These are phyloP conservation scores for Leptoclinus maculatus DNA, from an alignment of 2,797 vertebrate species.

Conservation along the genomic window DNA sequence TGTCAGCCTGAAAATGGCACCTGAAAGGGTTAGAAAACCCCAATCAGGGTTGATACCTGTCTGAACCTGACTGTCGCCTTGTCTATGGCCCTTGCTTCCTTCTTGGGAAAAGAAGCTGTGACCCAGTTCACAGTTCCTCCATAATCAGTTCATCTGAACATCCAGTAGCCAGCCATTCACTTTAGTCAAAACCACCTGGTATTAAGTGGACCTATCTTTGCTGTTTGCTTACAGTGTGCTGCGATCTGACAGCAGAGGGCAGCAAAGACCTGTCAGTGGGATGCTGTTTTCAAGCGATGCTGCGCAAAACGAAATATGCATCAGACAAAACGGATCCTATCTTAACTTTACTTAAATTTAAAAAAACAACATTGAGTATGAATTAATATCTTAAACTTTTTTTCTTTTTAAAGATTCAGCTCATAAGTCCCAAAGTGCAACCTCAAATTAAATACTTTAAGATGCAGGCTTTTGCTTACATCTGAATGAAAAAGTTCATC, in stretches of 20 bases:
- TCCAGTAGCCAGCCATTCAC: neutral
- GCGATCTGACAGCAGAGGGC: slow-evolving; percentile 73
- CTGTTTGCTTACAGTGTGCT: slow-evolving; percentile 12
- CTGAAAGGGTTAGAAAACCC: neutral
- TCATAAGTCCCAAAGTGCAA: neutral
- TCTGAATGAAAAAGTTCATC: neutral
- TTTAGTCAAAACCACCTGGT: neutral
- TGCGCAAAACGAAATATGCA: slow-evolving; percentile 3
- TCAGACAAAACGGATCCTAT: slow-evolving; percentile 1
- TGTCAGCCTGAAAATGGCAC: neutral
- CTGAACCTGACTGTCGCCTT: neutral
- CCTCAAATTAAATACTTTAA: neutral
- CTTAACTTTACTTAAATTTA: neutral
- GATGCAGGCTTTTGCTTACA: neutral
- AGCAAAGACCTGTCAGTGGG: slow-evolving; percentile 59
- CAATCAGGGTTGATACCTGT: neutral
- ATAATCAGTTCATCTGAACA: neutral
- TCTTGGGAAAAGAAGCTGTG: neutral
- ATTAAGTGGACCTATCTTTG: neutral
- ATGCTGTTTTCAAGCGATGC: neutral
- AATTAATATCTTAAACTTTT: neutral
- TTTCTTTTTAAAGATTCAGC: neutral
- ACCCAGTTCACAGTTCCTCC: neutral
- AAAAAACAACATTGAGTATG: neutral
- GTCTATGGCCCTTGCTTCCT: neutral